A percentile compares a stretch with the other conserved stretches of the same genome.
phyloP scores from a whole-genome alignment of 2,797 vertebrate genomes.

The Oryzias sinensis region DNA sequence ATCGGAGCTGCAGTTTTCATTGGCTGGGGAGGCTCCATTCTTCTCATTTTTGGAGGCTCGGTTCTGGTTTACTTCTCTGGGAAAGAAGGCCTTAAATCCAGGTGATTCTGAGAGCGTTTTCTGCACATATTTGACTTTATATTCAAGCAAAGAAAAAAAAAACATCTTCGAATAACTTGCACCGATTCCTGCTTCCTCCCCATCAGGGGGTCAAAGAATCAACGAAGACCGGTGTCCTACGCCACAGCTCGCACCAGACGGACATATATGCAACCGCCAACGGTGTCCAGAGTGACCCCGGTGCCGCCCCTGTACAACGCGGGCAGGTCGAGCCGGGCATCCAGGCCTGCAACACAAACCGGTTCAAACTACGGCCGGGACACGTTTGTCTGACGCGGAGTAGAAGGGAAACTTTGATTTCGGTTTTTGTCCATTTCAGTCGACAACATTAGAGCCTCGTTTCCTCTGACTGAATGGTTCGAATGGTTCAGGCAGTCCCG shows the following conservation, averaged over 20 bases:
- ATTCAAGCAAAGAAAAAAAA: background rate
- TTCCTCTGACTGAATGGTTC: too few relatives aligned
- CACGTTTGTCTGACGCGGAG: conserved; percentile 65
- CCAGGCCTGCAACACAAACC: conserved; percentile 23
- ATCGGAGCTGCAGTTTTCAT: conserved; percentile 91
- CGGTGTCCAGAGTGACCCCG: conserved; percentile 45
- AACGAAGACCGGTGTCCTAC: conserved; percentile 37
- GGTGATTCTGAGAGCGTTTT: conserved; percentile 38
- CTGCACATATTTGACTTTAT: background rate
- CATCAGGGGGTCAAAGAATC: conserved; percentile 29
- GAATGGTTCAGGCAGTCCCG: too few relatives aligned
- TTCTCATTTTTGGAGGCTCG: conserved; percentile 84
- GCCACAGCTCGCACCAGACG: conserved; percentile 41
- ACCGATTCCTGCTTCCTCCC: background rate
- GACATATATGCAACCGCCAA: conserved; percentile 57
- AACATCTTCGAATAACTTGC: background rate
- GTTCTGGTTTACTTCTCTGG: conserved; percentile 84
- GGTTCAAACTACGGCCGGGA: conserved; percentile 48
- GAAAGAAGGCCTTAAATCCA: conserved; percentile 66
- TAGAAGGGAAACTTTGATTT: background rate
- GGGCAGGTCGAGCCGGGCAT: conserved; percentile 39
- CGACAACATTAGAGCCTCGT: too few relatives aligned
- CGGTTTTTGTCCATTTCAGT: too few relatives aligned
- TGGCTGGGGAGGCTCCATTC: conserved; percentile 91
- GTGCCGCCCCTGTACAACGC: conserved; percentile 57